Percentiles rank a stretch among this genome's conserved stretches.
These are phyloP conservation scores for Apistogramma diplotaenia DNA, from an alignment of 2,113 vertebrate genomes.

Conservation along the genomic window DNA sequence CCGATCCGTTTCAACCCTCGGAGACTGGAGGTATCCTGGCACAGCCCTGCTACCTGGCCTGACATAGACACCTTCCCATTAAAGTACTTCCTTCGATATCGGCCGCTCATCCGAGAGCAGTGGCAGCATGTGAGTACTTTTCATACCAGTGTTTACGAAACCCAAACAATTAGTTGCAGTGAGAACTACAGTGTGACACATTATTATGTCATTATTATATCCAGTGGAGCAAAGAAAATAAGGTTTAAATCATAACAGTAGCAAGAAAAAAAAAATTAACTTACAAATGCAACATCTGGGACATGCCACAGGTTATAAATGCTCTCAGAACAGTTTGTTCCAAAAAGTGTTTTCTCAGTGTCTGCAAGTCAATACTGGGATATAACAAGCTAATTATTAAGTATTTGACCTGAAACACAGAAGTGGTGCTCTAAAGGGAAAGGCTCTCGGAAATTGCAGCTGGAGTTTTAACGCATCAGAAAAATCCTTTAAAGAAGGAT, in stretches of 20 bases:
- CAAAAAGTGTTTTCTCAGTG: slow-evolving; percentile 17
- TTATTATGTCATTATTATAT: neutral
- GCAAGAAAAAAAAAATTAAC: neutral
- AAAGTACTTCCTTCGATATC: slow-evolving; percentile 95
- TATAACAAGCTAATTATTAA: neutral
- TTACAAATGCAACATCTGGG: neutral
- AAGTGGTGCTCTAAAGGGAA: neutral
- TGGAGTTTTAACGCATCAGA: neutral
- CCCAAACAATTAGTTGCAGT: neutral
- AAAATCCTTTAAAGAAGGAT: neutral
- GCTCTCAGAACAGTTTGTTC: slow-evolving; percentile 1
- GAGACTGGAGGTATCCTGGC: slow-evolving; percentile 91
- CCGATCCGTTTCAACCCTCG: slow-evolving; percentile 85
- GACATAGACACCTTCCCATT: slow-evolving; percentile 93
- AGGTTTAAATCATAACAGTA: no score
- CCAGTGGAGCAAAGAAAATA: neutral
- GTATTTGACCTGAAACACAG: neutral
- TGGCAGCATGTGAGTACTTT: slow-evolving; percentile 92
- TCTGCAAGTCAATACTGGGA: slow-evolving; percentile 12
- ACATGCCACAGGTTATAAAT: neutral
- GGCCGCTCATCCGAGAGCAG: slow-evolving; percentile 92
- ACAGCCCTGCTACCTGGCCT: slow-evolving; percentile 91
- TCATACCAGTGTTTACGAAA: neutral
- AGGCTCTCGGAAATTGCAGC: neutral
- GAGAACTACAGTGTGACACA: neutral